A percentile compares a stretch with the other conserved stretches of the same genome.
Conservation (phyloP, 1,140 invertebrate species). For the Drosophila murphyi region DNA sequence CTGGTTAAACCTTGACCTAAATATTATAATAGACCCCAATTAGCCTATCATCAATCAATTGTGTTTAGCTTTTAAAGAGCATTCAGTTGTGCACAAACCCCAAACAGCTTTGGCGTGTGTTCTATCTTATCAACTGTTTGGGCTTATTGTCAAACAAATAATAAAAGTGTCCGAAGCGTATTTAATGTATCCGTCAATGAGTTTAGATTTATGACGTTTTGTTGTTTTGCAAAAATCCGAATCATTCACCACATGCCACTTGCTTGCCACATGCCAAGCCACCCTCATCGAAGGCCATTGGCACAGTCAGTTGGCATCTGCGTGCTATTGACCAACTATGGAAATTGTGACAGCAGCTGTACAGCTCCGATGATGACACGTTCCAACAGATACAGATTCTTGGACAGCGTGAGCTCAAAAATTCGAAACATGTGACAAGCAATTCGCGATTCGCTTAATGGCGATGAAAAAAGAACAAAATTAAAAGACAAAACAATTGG, state of each 20-base stretch:
- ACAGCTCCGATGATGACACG: slow-evolving; percentile 42
- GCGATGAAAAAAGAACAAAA: slow-evolving; percentile 1
- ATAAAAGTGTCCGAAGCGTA: slow-evolving; percentile 8
- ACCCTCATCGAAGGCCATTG: slow-evolving; percentile 44
- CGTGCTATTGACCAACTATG: slow-evolving; percentile 54
- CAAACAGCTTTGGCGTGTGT: not conserved
- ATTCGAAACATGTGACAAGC: slow-evolving; percentile 54
- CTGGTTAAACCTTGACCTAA: not conserved
- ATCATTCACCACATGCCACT: not conserved
- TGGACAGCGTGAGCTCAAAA: slow-evolving; percentile 16
- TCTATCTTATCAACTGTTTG: slow-evolving; percentile 52
- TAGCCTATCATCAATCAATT: slow-evolving; percentile 16
- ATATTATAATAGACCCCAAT: not conserved
- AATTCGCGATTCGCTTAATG: slow-evolving; percentile 23
- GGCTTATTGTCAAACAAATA: slow-evolving; percentile 33
- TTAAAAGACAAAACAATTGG: slow-evolving; percentile 17
- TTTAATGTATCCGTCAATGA: slow-evolving; percentile 12
- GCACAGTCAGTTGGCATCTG: slow-evolving; percentile 48
- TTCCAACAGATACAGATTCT: slow-evolving; percentile 40
- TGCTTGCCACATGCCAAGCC: not conserved
- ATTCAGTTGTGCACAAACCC: slow-evolving; percentile 11
- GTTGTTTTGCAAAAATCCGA: slow-evolving; percentile 6
- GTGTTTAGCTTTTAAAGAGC: slow-evolving; percentile 20
- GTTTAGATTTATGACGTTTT: slow-evolving; percentile 45
- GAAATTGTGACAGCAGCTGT: slow-evolving; percentile 23